Evolutionary conservation across 1,140 invertebrate species (phyloP).

Genomic region (Drosophila santomea): DNA sequence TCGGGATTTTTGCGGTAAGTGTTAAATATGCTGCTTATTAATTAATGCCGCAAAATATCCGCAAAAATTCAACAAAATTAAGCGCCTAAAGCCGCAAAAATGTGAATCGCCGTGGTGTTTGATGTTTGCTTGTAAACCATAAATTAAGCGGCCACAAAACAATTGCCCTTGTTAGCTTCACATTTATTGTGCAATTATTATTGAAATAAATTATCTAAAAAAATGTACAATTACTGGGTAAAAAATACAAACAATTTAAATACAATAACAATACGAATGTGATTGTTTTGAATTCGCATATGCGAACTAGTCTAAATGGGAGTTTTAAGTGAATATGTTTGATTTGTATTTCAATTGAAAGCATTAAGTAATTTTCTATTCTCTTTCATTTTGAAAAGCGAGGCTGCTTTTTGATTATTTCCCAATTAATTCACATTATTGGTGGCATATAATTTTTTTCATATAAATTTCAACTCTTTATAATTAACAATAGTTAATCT

Average conservation of each 20-base stretch:
- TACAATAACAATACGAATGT: not conserved
- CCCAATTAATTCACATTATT: not conserved
- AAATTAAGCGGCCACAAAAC: conserved; percentile 41
- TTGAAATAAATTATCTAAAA: conserved; percentile 16
- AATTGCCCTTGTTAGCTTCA: conserved; percentile 35
- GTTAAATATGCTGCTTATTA: conserved; percentile 36
- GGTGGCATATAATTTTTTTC: not conserved
- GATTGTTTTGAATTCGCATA: not conserved
- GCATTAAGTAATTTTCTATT: not conserved
- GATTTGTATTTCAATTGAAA: not conserved
- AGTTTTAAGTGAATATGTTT: not conserved
- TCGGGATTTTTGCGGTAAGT: conserved; percentile 69
- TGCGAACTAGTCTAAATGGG: conserved; percentile 4
- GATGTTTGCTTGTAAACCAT: conserved; percentile 32
- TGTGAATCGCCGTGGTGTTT: conserved; percentile 9
- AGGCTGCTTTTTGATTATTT: not conserved
- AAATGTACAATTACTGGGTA: not conserved
- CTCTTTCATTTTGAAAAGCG: not conserved
- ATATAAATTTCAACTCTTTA: no score
- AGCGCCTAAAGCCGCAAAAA: conserved; percentile 9
- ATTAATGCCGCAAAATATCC: conserved; percentile 28
- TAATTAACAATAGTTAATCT: no score
- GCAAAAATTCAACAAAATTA: conserved; percentile 22
- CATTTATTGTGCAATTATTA: conserved; percentile 8
- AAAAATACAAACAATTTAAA: not conserved